A percentile compares a stretch with the other conserved stretches of the same genome.
Conservation (phyloP, 1,140 invertebrate species). For the Sycophila sp. region DNA sequence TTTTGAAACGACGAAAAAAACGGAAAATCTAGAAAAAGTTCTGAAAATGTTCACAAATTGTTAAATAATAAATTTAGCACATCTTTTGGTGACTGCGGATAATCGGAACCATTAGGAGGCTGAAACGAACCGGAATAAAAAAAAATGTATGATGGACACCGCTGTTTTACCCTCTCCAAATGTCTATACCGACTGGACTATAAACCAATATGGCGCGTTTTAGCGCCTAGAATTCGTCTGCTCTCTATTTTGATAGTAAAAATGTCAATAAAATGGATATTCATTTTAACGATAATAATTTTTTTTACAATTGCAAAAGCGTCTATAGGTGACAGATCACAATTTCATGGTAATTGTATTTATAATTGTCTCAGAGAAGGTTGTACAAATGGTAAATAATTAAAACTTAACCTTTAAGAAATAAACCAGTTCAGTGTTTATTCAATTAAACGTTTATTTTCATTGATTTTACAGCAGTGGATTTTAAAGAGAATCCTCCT, state of each 20-base stretch:
- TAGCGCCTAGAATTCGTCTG: constrained; percentile 14
- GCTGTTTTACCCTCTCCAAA: too few species aligned
- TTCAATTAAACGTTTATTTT: constrained; percentile 31
- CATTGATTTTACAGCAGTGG: constrained; percentile 61
- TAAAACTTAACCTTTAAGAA: constrained; percentile 17
- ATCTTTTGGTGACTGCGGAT: too few species aligned
- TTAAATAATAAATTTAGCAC: too few species aligned
- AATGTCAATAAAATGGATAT: constrained; percentile 28
- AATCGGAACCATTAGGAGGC: too few species aligned
- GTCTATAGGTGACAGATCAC: constrained; percentile 60
- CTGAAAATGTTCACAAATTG: too few species aligned
- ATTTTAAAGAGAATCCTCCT: constrained; percentile 67
- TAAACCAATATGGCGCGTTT: not conserved
- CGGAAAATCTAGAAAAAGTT: too few species aligned
- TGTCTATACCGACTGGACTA: too few species aligned
- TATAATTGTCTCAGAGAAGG: constrained; percentile 54
- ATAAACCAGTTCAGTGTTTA: constrained; percentile 15
- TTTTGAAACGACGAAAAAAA: too few species aligned
- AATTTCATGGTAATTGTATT: constrained; percentile 59
- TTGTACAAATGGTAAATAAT: constrained; percentile 59
- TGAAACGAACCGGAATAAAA: too few species aligned
- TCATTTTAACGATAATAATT: constrained; percentile 22
- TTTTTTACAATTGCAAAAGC: constrained; percentile 38
- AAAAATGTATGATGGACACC: too few species aligned
- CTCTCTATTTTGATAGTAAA: constrained; percentile 11